Evolutionary conservation across 1,140 invertebrate species (phyloP), one percentile per base, ranked within the genome.

Genomic region (Hypothenemus hampei): DNA sequence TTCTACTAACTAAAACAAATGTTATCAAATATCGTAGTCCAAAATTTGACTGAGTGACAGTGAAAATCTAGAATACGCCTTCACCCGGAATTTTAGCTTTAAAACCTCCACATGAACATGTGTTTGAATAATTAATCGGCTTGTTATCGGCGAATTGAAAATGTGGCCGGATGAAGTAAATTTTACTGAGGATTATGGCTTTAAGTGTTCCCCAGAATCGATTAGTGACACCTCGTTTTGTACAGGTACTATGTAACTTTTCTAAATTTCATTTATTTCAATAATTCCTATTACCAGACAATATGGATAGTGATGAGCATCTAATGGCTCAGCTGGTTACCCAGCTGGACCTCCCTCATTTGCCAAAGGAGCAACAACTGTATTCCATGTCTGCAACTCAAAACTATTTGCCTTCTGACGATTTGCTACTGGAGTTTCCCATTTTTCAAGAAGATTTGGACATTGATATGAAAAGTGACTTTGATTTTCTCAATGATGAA

Each of bases 281-380:
- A 39, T 41, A 36, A 33, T 63, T 63, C 53, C 54, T 64, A 59
- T 64, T 55, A 61, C 36, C 22, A 10, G 64, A 65, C 47, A 29
- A 62, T 24, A 58, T 48, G 8, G 33, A 36, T 11, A 36, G 8
- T 36, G 68, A 67, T 24, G 69, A 69, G 48, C 67, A 70, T 44
- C 69, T 70, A 47, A 45, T 70, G 4, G 58, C 66, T 40, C 62
- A 68, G 40, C 33, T 70, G 23, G 68, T 67, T 19, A 60, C 63
- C 5, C 63, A 64, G 33, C 53, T 70, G 41, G 63, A 70, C 43
- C 69, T 70, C 29, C 69, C 69, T 0, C 50, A 66, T 10, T 39
- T 70, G 10, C 49, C 68, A 10, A 62, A 70, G 35, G 64, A 69
- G 65, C 67, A 44, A 35, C 67, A 45, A 52, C 59, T n/a, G 53